Conservation (phyloP, 1,140 invertebrate species). For the Lordiphosa stackelbergi region DNA sequence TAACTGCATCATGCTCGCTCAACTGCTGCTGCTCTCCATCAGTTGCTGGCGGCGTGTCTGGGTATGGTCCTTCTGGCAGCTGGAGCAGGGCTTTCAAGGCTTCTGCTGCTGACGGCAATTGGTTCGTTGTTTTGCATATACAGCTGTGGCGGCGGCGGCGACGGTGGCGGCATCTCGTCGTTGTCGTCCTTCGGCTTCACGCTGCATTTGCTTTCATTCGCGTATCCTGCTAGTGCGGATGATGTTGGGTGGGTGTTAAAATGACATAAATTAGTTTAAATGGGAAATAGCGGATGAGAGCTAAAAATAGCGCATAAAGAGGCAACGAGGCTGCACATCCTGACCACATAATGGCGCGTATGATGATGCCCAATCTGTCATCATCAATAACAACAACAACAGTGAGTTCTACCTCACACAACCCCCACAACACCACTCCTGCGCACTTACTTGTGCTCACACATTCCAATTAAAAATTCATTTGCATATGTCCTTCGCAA, state of each 20-base stretch:
- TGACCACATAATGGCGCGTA: slow-evolving; percentile 2
- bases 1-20: slow-evolving; percentile 27
- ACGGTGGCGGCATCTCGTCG: slow-evolving; percentile 35
- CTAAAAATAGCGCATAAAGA: slow-evolving; percentile 36
- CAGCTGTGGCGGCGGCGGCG: slow-evolving; percentile 7
- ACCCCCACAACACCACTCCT: too few species aligned
- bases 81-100: slow-evolving; percentile 30
- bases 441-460: slow-evolving; percentile 10
- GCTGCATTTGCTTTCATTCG: slow-evolving; percentile 17
- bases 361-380: slow-evolving; percentile 51
- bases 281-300: neutral
- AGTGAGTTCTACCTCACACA: slow-evolving; percentile 16
- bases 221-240: slow-evolving; percentile 3
- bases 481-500: slow-evolving; percentile 52
- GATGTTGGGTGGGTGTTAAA: slow-evolving; percentile 25
- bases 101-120: slow-evolving; percentile 30
- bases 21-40: slow-evolving; percentile 17
- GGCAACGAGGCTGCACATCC: slow-evolving; percentile 7
- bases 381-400: slow-evolving; percentile 30
- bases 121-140: slow-evolving; percentile 16
- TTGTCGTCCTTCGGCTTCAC: slow-evolving; percentile 48
- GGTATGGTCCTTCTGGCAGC: slow-evolving; percentile 6
- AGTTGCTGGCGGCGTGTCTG: slow-evolving; percentile 29
- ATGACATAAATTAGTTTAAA: slow-evolving; percentile 55
- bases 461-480: slow-evolving; percentile 50